Percentiles rank a stretch among this genome's conserved stretches.
phyloP scores from a whole-genome alignment of 2,797 vertebrate species.

The Pampus argenteus region DNA sequence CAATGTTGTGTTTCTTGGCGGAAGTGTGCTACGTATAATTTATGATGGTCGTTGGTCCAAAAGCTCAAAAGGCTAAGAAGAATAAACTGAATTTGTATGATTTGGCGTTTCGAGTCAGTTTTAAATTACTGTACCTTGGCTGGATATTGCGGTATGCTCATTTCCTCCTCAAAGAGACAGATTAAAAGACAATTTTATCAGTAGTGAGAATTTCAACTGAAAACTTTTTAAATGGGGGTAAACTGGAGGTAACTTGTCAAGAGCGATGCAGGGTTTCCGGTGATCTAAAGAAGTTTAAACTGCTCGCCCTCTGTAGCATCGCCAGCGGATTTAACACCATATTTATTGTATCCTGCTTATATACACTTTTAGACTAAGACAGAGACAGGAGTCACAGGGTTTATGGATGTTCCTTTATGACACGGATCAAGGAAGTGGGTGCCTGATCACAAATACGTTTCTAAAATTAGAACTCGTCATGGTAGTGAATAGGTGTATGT shows the following conservation, averaged over 20 bases:
- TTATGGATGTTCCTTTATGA: slow-evolving; percentile 20
- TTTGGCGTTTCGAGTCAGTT: slow-evolving; percentile 49
- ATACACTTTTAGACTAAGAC: slow-evolving; percentile 39
- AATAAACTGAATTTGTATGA: slow-evolving; percentile 48
- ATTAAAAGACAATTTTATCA: slow-evolving; percentile 3
- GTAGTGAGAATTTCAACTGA: slow-evolving; percentile 9
- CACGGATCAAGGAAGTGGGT: slow-evolving; percentile 4
- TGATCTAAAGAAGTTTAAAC: slow-evolving; percentile 18
- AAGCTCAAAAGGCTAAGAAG: slow-evolving; percentile 37
- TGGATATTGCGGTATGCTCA: not conserved
- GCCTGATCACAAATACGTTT: not conserved
- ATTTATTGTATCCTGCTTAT: slow-evolving; percentile 41
- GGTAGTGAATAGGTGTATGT: not conserved
- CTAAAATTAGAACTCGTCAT: slow-evolving; percentile 14
- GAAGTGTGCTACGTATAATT: slow-evolving; percentile 7
- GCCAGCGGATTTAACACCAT: slow-evolving; percentile 41
- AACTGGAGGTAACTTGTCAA: slow-evolving; percentile 19
- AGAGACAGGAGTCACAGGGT: slow-evolving; percentile 1
- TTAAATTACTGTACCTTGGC: slow-evolving; percentile 45
- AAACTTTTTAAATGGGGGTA: slow-evolving; percentile 23
- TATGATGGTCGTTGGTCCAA: slow-evolving; percentile 25
- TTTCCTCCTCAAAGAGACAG: slow-evolving; percentile 30
- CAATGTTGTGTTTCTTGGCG: slow-evolving; percentile 53
- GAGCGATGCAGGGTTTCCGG: slow-evolving; percentile 26
- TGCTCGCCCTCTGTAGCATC: slow-evolving; percentile 21